Evolutionary conservation across 2,113 vertebrate species (phyloP), one percentile per base, ranked within the genome.

Genomic region (Spheniscus mendiculus): DNA sequence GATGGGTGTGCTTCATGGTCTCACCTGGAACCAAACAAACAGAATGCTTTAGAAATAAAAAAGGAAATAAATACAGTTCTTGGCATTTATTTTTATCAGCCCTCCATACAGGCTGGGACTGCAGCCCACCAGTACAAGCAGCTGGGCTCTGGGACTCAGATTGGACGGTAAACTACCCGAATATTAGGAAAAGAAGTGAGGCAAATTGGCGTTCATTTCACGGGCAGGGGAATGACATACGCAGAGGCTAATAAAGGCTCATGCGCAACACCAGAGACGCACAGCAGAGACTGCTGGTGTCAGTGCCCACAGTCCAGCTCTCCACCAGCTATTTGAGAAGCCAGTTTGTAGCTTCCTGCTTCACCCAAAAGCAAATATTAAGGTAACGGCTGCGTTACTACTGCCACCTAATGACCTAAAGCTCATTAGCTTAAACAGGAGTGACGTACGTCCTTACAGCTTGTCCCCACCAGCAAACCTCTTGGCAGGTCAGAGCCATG

Each of bases 1-100:
- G 97, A 95, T 95, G 97, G 97, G 89, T 95, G 92, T 97, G 90
- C 94, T 95, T 95, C 96, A 69, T 78, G 94, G 95, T 95, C 92
- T 98, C 84, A 95, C 94, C 98, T 98, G 97, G 44, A 96, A 94
- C 50, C 25, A 1, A 91, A 22, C 42, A 94, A 69, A 94, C 9
- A 74, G 62, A 49, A 27, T 0, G 13, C 12, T 49, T 96, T 32
- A 89, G 84, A 30, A 80, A 40, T 38, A 27, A 22, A 40, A 11
- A 58, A 55, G 32, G 27, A 49, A 49, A 52, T 53, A 52, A 80
- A 63, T 2, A 15, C 14, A 45, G 6, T 5, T 49, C 40, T 61
- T 25, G 17, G 30, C 16, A 55, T 56, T 76, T 53, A 26, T 49
- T 81, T 79, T 89, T 61, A 36, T 16, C 17, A 63, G 42, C 23